These are phyloP conservation scores for Sarcophaga caerulescens DNA, from an alignment of 2,888 invertebrate species.

Conservation along the genomic window DNA sequence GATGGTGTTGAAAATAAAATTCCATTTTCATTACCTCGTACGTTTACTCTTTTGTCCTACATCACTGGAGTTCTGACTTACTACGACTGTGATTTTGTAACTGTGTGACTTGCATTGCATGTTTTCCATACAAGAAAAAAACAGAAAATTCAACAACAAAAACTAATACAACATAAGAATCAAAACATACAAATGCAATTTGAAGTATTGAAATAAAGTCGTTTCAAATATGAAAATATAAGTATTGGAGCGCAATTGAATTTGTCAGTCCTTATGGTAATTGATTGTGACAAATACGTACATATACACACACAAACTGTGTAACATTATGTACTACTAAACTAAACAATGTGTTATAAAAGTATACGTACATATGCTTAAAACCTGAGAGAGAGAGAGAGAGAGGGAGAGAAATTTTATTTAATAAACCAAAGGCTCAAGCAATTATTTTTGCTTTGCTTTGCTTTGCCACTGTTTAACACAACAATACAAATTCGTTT, in stretches of 20 bases:
- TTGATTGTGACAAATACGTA: slow-evolving; percentile 47
- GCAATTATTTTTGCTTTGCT: too few relatives aligned
- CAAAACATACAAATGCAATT: slow-evolving; percentile 33
- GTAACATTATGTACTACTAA: too few relatives aligned
- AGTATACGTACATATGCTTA: too few relatives aligned
- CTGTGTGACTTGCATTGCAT: slow-evolving; percentile 15
- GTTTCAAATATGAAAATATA: slow-evolving; percentile 8
- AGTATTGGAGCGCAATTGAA: slow-evolving; percentile 33
- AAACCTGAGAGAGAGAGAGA: too few relatives aligned
- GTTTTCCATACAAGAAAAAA: background rate
- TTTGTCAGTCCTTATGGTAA: slow-evolving; percentile 53
- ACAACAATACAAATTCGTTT: too few relatives aligned
- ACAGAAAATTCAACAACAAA: background rate
- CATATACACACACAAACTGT: background rate
- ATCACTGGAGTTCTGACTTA: slow-evolving; percentile 7
- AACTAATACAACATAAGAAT: slow-evolving; percentile 27
- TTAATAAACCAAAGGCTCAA: too few relatives aligned
- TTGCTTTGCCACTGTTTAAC: too few relatives aligned
- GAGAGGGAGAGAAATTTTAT: too few relatives aligned
- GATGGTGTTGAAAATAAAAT: too few relatives aligned
- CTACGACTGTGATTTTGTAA: background rate
- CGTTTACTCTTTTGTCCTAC: too few relatives aligned
- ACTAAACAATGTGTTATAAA: too few relatives aligned
- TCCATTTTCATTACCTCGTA: too few relatives aligned
- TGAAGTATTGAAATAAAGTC: slow-evolving; percentile 19